These are phyloP conservation scores for Tonatia bakeri DNA, from an alignment of 2,113 vertebrate genomes.

Conservation along the genomic window DNA sequence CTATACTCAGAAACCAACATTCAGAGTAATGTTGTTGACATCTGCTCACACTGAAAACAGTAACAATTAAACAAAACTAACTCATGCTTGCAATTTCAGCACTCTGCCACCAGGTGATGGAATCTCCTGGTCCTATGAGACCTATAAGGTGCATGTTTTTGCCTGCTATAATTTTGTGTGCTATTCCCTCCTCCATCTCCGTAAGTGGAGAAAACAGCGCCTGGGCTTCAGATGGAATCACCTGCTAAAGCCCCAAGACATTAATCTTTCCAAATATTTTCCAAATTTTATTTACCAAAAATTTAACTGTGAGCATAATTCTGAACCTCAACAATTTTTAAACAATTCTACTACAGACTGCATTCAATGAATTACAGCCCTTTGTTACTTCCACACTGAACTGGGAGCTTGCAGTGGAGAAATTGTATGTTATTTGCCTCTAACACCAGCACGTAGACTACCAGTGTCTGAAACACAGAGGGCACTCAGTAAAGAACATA, in stretches of 20 bases:
- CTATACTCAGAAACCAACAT: conserved; percentile 10
- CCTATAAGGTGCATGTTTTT: not conserved
- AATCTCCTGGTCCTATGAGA: not conserved
- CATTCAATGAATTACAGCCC: conserved; percentile 22
- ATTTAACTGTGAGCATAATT: conserved; percentile 29
- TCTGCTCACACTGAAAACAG: not conserved
- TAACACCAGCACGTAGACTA: not conserved
- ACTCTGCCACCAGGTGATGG: conserved; percentile 16
- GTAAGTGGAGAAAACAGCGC: not conserved
- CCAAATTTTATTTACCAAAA: conserved; percentile 42
- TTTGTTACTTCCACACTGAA: conserved; percentile 20
- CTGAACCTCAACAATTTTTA: conserved; percentile 14
- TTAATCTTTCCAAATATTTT: conserved; percentile 42
- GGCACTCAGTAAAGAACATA: conserved; percentile 4
- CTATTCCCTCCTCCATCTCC: not conserved
- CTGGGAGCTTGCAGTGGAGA: not conserved
- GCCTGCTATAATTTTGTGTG: not conserved
- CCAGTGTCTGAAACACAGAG: not conserved
- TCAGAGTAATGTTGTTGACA: not conserved
- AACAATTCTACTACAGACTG: conserved; percentile 18
- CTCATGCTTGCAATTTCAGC: conserved; percentile 11
- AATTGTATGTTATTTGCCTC: conserved; percentile 37
- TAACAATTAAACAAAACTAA: not conserved
- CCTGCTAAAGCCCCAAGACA: not conserved
- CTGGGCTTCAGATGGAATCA: not conserved